These are phyloP conservation scores for Amphiprion percula DNA, from an alignment of 2,113 vertebrate genomes.

Conservation along the genomic window DNA sequence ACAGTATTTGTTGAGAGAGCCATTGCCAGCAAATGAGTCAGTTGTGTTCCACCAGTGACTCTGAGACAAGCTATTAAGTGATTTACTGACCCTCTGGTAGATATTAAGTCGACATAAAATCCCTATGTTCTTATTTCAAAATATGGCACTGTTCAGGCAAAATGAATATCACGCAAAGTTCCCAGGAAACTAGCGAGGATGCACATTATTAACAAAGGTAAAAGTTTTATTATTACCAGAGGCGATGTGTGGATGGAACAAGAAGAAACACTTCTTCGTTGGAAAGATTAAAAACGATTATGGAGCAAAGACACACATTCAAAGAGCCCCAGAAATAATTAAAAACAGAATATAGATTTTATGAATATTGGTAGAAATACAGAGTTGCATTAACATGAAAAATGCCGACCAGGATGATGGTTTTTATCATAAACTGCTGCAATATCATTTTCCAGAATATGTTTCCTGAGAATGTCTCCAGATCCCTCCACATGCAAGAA, in stretches of 20 bases:
- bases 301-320: neutral
- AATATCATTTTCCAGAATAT: too few species aligned
- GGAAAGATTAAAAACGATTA: constrained; percentile 13
- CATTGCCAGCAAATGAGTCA: constrained; percentile 70
- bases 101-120: constrained; percentile 60
- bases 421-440: too few species aligned
- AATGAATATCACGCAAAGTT: constrained; percentile 38
- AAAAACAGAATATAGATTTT: neutral
- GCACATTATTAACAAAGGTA: constrained; percentile 28
- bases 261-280: neutral
- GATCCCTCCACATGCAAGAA: too few species aligned
- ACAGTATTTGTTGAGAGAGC: constrained; percentile 59
- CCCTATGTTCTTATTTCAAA: constrained; percentile 55
- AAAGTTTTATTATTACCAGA: constrained; percentile 16
- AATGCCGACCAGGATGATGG: too few species aligned
- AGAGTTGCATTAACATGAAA: too few species aligned
- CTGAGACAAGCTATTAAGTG: constrained; percentile 56
- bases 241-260: neutral
- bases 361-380: too few species aligned
- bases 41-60: constrained; percentile 64
- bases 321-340: neutral
- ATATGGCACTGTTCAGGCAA: constrained; percentile 47
- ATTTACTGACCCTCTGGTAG: constrained; percentile 68
- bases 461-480: too few species aligned
- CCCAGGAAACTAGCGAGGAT: constrained; percentile 30